Evolutionary conservation across 2,113 vertebrate species (phyloP).

Genomic region (Hyperopisus bebe): DNA sequence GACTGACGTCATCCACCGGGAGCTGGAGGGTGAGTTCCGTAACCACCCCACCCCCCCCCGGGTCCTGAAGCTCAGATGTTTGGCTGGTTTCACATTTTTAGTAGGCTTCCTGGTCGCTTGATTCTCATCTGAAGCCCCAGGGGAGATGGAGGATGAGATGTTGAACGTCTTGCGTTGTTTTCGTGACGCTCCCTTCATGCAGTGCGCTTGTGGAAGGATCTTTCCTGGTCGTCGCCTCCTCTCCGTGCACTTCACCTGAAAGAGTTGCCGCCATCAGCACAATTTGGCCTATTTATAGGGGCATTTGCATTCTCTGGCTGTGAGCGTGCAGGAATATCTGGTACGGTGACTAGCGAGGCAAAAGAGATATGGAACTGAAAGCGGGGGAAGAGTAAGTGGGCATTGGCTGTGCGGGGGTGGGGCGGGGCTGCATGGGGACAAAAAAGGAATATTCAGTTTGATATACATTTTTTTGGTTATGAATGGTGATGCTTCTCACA

Average conservation of each 20-base stretch:
- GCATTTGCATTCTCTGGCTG: constrained; percentile 61
- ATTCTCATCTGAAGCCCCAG: background rate
- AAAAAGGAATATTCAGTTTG: constrained; percentile 15
- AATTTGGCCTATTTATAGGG: constrained; percentile 62
- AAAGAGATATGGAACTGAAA: constrained; percentile 28
- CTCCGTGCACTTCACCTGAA: constrained; percentile 54
- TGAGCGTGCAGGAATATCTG: constrained; percentile 44
- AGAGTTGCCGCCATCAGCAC: constrained; percentile 56
- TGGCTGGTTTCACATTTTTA: constrained; percentile 21
- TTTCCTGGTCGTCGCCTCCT: constrained; percentile 30
- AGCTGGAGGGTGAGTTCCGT: constrained; percentile 81
- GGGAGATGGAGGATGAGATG: background rate
- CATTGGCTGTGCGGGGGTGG: background rate
- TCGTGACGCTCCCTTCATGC: background rate
- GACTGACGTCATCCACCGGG: constrained; percentile 85
- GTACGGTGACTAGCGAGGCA: constrained; percentile 46
- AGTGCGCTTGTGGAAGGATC: background rate
- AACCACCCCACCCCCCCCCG: background rate
- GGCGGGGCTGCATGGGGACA: constrained; percentile 11
- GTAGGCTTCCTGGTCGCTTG: background rate
- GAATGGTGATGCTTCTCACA: background rate
- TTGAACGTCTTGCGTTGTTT: background rate
- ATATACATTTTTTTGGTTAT: background rate
- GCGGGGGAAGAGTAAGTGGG: background rate
- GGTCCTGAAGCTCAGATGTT: constrained; percentile 17